Base-by-base conservation (phyloP, 2,797 vertebrate genomes). In the Phoeniculus purpureus region DNA sequence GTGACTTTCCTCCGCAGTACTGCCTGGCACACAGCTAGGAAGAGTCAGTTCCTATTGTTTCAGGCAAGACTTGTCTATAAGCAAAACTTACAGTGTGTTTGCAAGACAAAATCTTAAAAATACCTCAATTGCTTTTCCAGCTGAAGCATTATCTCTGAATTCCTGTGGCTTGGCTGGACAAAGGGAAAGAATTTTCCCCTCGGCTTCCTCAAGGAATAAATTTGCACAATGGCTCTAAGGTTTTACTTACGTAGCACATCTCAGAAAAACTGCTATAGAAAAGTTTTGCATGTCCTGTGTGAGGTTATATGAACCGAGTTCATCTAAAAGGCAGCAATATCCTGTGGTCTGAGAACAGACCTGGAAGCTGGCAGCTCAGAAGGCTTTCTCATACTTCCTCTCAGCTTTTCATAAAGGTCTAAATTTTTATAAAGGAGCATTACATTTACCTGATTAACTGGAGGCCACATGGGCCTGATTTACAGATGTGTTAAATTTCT, bases 101-200 rank as follows among this genome's bases (percentile, higher is more conserved):
- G 74, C 40, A 89, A 90, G 76, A 66, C 27, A 77, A 79, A 90
- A 77, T 51, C 80, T 80, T 87, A 81, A 91, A 91, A 87, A 56
- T 8, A 66, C 34, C 34, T 84, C 48, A 91, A 88, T 25, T 56
- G 47, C 40, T 95, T 94, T 93, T 83, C 60, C 85, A 92, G 74
- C 45, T 85, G 67, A 94, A 95, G 47, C 7, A 74, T 89, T 85
- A 84, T 81, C 87, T 87, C 58, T 58, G 54, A 71, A 70, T 87
- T 89, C 60, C 67, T 81, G 74, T 91, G 90, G 77, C 45, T 95
- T 94, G 94, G 89, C 79, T 79, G 60, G 60, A 87, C 48, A 70
- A 87, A 73, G 7, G 76, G 23, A 78, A 94, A 61, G n/a, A 81
- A 76, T 88, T 88, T 82, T 62, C 54, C 60, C 25, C 51, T 73